phyloP scores from a whole-genome alignment of 2,888 invertebrate species.

The Syrphus vitripennis region DNA sequence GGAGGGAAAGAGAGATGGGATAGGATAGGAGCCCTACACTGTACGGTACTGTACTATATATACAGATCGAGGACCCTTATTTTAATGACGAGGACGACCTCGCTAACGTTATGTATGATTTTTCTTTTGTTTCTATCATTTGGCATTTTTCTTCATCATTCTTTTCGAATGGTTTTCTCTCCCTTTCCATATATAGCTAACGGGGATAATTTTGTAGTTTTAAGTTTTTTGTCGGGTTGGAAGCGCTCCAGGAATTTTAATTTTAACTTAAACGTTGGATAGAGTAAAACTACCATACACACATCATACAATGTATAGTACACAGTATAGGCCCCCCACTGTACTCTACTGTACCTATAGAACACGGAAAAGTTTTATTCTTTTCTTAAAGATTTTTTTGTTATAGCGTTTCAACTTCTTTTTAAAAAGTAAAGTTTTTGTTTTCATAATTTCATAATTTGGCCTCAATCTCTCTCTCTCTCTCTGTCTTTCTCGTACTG shows the following conservation, averaged over 20 bases:
- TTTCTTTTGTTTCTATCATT: conserved; percentile 63
- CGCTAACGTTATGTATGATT: conserved; percentile 64
- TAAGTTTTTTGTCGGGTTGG: conserved; percentile 60
- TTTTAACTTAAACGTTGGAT: conserved; percentile 60
- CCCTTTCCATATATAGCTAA: conserved; percentile 48
- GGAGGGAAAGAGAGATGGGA: background rate
- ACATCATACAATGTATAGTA: background rate
- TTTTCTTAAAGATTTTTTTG: conserved; percentile 43
- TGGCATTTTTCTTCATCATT: conserved; percentile 66
- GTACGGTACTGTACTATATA: background rate
- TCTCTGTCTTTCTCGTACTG: too few species aligned
- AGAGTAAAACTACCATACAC: background rate
- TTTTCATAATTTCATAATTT: conserved; percentile 64
- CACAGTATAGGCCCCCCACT: background rate
- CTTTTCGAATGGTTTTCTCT: conserved; percentile 58
- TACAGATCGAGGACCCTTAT: conserved; percentile 65
- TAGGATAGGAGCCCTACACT: too few species aligned
- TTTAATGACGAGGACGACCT: conserved; percentile 67
- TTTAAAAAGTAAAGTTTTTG: conserved; percentile 33
- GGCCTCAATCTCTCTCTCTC: conserved; percentile 62
- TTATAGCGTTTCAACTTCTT: background rate
- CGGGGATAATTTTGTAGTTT: conserved; percentile 69
- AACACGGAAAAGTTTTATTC: conserved; percentile 49
- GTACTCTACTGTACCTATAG: background rate
- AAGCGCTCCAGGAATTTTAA: conserved; percentile 66